These are phyloP conservation scores for Zoanthus gigantus DNA, from an alignment of 92 coral and sea anemone genomes.

Conservation along the genomic window DNA sequence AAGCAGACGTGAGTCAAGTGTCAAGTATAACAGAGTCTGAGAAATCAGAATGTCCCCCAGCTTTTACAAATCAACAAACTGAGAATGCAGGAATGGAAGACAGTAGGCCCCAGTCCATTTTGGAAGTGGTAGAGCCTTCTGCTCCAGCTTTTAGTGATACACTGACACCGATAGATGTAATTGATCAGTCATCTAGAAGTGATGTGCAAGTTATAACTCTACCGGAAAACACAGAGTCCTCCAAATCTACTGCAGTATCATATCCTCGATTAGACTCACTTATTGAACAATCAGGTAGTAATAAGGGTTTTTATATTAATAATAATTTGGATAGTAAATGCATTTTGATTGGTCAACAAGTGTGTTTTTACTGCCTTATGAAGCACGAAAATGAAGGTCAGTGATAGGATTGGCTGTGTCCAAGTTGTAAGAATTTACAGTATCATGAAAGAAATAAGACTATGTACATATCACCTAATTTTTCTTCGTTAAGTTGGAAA, in stretches of 20 bases:
- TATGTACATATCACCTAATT: no score
- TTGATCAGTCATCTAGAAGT: neutral
- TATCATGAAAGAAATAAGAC: no score
- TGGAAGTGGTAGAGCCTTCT: slow-evolving; percentile 18
- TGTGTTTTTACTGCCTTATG: no score
- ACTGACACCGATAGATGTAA: neutral
- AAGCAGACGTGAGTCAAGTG: neutral
- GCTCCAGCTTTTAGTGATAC: slow-evolving; percentile 9
- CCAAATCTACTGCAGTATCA: neutral
- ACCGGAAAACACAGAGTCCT: neutral
- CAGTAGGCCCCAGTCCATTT: neutral
- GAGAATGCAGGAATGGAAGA: neutral
- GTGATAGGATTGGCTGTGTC: no score
- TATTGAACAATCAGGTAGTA: slow-evolving; percentile 41
- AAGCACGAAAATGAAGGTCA: no score
- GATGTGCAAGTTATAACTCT: neutral
- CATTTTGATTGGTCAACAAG: no score
- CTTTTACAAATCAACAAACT: neutral
- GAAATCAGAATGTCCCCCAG: neutral
- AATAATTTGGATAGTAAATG: no score
- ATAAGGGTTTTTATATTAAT: no score
- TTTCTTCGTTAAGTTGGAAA: no score
- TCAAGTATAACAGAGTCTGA: neutral
- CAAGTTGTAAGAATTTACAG: no score
- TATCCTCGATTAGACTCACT: slow-evolving; percentile 41